Percentiles rank a stretch among this genome's conserved stretches.
phyloP scores from a whole-genome alignment of 2,797 vertebrate genomes.

The Clarias fuscus region DNA sequence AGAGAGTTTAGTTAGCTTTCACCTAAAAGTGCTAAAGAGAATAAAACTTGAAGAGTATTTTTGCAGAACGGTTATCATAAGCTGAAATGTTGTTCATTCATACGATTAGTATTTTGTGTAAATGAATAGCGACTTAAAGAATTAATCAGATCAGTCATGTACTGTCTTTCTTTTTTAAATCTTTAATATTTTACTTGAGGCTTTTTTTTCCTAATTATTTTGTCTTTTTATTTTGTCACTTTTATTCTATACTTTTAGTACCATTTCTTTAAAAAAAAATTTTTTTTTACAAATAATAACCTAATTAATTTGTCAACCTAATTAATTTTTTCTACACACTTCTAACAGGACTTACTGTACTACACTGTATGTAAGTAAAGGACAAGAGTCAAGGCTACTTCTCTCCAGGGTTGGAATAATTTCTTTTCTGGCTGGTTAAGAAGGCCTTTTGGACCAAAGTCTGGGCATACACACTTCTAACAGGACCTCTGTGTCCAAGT shows the following conservation, averaged over 20 bases:
- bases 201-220: background rate
- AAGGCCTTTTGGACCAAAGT: constrained; percentile 60
- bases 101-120: background rate
- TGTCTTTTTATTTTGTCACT: background rate
- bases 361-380: constrained; percentile 1
- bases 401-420: background rate
- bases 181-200: background rate
- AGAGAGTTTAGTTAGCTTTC: background rate
- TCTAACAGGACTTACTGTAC: no score
- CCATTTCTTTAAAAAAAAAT: no score
- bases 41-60: background rate
- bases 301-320: no score
- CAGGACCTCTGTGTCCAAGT: constrained; percentile 55
- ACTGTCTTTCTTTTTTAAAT: background rate
- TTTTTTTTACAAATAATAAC: no score
- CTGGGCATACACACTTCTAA: constrained; percentile 51
- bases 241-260: no score
- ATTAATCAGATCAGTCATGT: no score
- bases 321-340: no score
- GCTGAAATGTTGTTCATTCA: background rate
- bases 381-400: background rate
- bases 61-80: background rate
- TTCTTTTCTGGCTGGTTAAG: constrained; percentile 51
- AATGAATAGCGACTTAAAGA: background rate
- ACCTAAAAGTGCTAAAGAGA: background rate